A percentile compares a stretch with the other conserved stretches of the same genome.
Evolutionary conservation across 2,888 invertebrate genomes (phyloP).

Genomic region (Pemphredon lugubris): DNA sequence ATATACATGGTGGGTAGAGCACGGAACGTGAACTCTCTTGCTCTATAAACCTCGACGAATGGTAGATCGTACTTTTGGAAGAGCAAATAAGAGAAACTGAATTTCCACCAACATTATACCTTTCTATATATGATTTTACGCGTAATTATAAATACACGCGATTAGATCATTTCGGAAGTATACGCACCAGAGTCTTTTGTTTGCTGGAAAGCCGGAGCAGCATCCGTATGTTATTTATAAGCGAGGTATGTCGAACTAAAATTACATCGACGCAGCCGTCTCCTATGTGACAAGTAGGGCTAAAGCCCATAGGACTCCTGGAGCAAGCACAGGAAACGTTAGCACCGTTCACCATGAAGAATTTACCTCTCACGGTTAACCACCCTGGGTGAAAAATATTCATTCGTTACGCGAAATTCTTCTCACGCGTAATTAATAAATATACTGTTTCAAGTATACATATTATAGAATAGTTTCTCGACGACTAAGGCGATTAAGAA

Average conservation of each 20-base stretch:
- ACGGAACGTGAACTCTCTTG: slow-evolving; percentile 87
- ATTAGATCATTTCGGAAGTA: too few species aligned
- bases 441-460: too few species aligned
- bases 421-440: background rate
- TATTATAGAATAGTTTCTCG: too few species aligned
- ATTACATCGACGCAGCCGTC: slow-evolving; percentile 91
- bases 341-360: slow-evolving; percentile 89
- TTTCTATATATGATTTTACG: too few species aligned
- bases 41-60: slow-evolving; percentile 89
- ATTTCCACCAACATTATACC: too few species aligned
- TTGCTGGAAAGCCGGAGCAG: slow-evolving; percentile 85
- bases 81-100: too few species aligned
- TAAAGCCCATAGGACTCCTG: slow-evolving; percentile 89
- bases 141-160: too few species aligned
- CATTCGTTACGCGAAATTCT: background rate
- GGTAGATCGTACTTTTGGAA: slow-evolving; percentile 85
- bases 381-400: slow-evolving; percentile 77
- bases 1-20: slow-evolving; percentile 78
- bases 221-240: slow-evolving; percentile 87
- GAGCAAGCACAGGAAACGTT: slow-evolving; percentile 90
- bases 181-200: slow-evolving; percentile 85
- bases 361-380: slow-evolving; percentile 87
- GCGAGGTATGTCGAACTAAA: slow-evolving; percentile 87
- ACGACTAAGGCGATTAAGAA: too few species aligned
- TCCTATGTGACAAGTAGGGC: slow-evolving; percentile 89